phyloP scores from a whole-genome alignment of 2,888 invertebrate genomes.

The Lampropteryx suffumata region DNA sequence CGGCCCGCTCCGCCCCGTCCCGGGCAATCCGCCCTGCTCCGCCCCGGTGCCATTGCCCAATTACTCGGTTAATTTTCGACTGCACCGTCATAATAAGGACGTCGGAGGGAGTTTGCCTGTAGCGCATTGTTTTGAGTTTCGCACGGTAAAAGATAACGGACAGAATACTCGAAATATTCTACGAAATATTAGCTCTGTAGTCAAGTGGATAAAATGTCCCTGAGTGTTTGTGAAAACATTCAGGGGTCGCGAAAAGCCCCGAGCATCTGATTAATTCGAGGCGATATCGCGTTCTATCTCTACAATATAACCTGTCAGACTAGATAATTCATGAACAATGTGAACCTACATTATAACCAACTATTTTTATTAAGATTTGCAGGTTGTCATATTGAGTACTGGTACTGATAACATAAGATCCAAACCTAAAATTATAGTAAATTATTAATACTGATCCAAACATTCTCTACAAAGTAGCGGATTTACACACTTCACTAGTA shows the following conservation, averaged over 20 bases:
- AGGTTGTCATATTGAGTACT: no score
- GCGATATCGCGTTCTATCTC: not conserved
- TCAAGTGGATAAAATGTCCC: not conserved
- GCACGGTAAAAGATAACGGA: not conserved
- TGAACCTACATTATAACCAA: no score
- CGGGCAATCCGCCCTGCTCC: not conserved
- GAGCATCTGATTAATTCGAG: slow-evolving; percentile 1
- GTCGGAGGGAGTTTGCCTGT: not conserved
- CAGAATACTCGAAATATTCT: not conserved
- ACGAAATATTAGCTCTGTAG: not conserved
- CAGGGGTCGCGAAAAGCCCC: not conserved
- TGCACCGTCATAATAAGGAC: slow-evolving; percentile 17
- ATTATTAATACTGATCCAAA: no score
- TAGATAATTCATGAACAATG: not conserved
- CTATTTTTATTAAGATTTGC: no score
- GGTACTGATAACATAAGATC: no score
- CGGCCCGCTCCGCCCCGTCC: slow-evolving; percentile 9
- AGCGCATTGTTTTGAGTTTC: slow-evolving; percentile 1
- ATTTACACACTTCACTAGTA: no score
- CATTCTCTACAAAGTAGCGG: no score
- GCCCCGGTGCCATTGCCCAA: slow-evolving; percentile 5
- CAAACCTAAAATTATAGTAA: no score
- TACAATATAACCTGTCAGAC: not conserved
- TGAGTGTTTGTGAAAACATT: not conserved
- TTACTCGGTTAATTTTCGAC: slow-evolving; percentile 24